Evolutionary conservation across 2,888 invertebrate species (phyloP).

Genomic region (Perizoma flavofasciatum): DNA sequence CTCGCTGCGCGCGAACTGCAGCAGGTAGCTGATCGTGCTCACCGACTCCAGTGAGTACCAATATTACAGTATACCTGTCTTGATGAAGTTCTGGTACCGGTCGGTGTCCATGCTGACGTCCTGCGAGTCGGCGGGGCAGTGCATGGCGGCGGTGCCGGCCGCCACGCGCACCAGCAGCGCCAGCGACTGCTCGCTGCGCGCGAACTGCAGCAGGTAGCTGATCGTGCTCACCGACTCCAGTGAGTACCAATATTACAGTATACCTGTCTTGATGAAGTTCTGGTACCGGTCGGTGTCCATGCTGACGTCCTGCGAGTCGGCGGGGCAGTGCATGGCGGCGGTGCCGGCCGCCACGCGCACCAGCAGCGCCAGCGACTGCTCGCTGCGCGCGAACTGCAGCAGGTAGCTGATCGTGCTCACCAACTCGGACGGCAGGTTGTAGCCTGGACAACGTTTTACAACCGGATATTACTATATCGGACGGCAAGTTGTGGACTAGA

Average conservation of each 20-base stretch:
- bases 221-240: slow-evolving; percentile 84
- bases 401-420: slow-evolving; percentile 85
- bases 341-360: slow-evolving; percentile 86
- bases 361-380: slow-evolving; percentile 84
- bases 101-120: slow-evolving; percentile 69
- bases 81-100: slow-evolving; percentile 65
- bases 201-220: too few species aligned
- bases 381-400: slow-evolving; percentile 83
- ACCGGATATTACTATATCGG: too few species aligned
- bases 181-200: too few species aligned
- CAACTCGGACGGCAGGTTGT: slow-evolving; percentile 84
- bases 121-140: slow-evolving; percentile 63
- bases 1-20: too few species aligned
- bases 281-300: slow-evolving; percentile 71
- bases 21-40: too few species aligned
- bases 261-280: slow-evolving; percentile 60
- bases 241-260: too few species aligned
- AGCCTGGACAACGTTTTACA: slow-evolving; percentile 62
- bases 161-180: slow-evolving; percentile 85
- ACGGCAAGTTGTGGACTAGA: too few species aligned
- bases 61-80: slow-evolving; percentile 53
- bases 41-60: too few species aligned
- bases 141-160: slow-evolving; percentile 83
- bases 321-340: slow-evolving; percentile 71
- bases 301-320: slow-evolving; percentile 61